Base-by-base conservation (phyloP, 2,113 vertebrate genomes). In the Lasiurus cinereus region DNA sequence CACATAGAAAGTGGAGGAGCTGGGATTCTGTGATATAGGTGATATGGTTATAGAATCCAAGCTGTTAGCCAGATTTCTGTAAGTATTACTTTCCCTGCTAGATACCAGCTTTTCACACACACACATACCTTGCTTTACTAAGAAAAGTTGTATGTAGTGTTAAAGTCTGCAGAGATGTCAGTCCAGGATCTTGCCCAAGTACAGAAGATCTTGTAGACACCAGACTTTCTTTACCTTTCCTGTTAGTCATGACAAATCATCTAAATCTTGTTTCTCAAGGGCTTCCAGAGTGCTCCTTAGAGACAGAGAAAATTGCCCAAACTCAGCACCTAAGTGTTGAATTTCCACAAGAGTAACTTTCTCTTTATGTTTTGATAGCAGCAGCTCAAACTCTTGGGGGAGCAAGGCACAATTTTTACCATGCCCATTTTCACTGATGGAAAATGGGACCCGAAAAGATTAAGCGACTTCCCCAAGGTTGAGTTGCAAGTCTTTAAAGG, bases 401-500 rank as follows among this genome's bases (percentile, higher is more conserved):
- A 94, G 29, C 4, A 39, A 87, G 15, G 31, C 46, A 62, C 39
- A 14, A 46, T 82, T 88, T 93, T 83, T 43, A 70, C 72, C 27
- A 80, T 22, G 18, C n/a, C 21, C 36, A 14, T 69, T 86, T 85
- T 92, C 73, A 13, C 4, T n/a, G 43, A 19, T 91, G 43, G 69
- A 27, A 69, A 92, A 93, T 48, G 56, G 50, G 62, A 85, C 36
- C 33, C 43, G 5, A 33, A 69, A 66, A 78, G 29, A 52, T 31
- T 82, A 86, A 84, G 46, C 46, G 36, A 74, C 72, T 70, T 76
- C 18, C 21, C 22, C 27, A 33, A 62, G 29, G 29, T 88, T 80
- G 83, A 88, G 31, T 31, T 74, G 15, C 39, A 78, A 62, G 67
- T 88, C 90, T 91, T 82, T 18, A 62, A 83, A 84, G 84, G 18